Percentiles rank a stretch among this genome's conserved stretches.
Conservation (phyloP, 2,888 invertebrate genomes). For the Tridacna gigas region DNA sequence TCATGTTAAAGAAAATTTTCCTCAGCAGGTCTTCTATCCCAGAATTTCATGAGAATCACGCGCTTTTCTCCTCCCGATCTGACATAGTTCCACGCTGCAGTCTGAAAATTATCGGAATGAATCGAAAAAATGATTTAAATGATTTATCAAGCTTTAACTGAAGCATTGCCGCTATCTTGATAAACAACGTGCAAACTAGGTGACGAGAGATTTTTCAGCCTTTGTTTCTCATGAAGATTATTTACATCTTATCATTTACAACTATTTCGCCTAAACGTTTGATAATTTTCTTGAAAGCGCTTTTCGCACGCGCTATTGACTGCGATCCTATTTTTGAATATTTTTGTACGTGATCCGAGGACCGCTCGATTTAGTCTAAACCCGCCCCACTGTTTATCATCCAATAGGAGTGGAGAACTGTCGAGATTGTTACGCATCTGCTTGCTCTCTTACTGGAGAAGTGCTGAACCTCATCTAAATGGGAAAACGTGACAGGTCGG, state of each 20-base stretch:
- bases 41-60: slow-evolving; percentile 19
- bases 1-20: slow-evolving; percentile 1
- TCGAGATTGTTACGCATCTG: slow-evolving; percentile 28
- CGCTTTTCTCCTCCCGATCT: background rate
- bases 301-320: slow-evolving; percentile 52
- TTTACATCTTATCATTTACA: background rate
- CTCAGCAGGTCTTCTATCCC: background rate
- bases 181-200: slow-evolving; percentile 26
- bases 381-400: slow-evolving; percentile 27
- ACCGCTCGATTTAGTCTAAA: slow-evolving; percentile 42
- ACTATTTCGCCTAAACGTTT: background rate
- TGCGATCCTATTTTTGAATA: slow-evolving; percentile 28
- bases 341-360: slow-evolving; percentile 41
- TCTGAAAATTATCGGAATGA: background rate
- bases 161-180: slow-evolving; percentile 16
- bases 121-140: slow-evolving; percentile 17
- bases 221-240: slow-evolving; percentile 3
- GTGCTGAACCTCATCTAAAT: slow-evolving; percentile 39
- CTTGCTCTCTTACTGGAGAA: slow-evolving; percentile 39
- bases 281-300: slow-evolving; percentile 18
- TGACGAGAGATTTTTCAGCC: slow-evolving; percentile 2
- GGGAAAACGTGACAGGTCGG: slow-evolving; percentile 45
- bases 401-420: slow-evolving; percentile 39
- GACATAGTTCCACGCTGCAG: slow-evolving; percentile 8
- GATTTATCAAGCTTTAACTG: slow-evolving; percentile 5